phyloP scores from a whole-genome alignment of 2,797 vertebrate genomes.

The Triplophysa bombifrons region DNA sequence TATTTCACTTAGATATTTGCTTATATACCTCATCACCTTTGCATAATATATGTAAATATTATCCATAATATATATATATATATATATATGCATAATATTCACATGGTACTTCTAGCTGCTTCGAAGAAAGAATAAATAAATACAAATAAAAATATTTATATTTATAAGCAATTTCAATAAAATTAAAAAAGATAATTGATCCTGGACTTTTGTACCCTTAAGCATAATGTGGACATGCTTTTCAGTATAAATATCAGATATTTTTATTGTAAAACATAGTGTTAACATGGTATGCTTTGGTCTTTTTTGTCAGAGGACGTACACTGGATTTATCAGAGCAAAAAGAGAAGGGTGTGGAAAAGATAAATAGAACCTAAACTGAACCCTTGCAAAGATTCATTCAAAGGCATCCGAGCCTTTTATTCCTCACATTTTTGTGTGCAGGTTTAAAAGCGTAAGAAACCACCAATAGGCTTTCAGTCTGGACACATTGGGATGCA shows the following conservation, averaged over 20 bases:
- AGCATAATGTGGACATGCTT: neutral
- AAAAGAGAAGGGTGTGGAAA: constrained; percentile 54
- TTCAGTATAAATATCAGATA: neutral
- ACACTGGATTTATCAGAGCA: constrained; percentile 75
- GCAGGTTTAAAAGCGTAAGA: constrained; percentile 79
- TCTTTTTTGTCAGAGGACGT: neutral
- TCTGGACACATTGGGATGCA: constrained; percentile 82
- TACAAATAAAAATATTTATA: too few relatives aligned
- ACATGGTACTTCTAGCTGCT: too few relatives aligned
- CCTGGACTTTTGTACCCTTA: neutral
- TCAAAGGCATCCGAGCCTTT: constrained; percentile 76
- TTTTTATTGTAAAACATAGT: neutral
- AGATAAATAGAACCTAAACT: constrained; percentile 72
- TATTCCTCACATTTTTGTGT: constrained; percentile 61
- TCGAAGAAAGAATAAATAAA: too few relatives aligned
- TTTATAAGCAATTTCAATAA: too few relatives aligned
- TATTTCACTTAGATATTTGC: too few relatives aligned
- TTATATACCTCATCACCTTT: too few relatives aligned
- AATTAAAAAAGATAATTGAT: too few relatives aligned
- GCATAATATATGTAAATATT: too few relatives aligned
- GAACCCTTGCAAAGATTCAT: constrained; percentile 78
- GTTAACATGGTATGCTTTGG: neutral
- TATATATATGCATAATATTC: too few relatives aligned
- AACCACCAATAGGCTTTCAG: constrained; percentile 82
- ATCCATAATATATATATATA: too few relatives aligned